Conservation (phyloP, 2,888 invertebrate genomes). For the Drosophila fulvimacula region DNA sequence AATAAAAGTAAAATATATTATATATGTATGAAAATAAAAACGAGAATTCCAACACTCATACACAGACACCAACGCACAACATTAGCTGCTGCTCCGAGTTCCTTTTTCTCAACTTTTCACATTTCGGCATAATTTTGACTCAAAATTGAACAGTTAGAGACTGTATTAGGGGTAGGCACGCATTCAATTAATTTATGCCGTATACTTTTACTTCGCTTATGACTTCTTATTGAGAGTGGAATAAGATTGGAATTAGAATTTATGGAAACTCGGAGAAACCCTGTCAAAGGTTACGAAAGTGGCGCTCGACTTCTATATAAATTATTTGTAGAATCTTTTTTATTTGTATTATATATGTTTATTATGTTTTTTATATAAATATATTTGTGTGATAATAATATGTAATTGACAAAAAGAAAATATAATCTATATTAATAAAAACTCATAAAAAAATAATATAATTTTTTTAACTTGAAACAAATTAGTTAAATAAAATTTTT, state of each 20-base stretch:
- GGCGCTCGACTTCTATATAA: neutral
- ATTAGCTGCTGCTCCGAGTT: constrained; percentile 34
- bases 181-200: constrained; percentile 56
- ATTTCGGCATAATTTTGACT: constrained; percentile 3
- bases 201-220: constrained; percentile 27
- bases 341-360: no score
- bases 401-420: no score
- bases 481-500: no score
- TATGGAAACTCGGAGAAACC: constrained; percentile 5
- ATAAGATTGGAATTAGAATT: constrained; percentile 33
- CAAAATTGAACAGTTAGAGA: constrained; percentile 2
- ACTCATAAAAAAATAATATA: no score
- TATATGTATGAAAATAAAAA: constrained; percentile 11
- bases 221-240: constrained; percentile 36
- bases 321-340: neutral
- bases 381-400: no score
- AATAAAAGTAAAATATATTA: constrained; percentile 7
- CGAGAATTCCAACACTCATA: constrained; percentile 17
- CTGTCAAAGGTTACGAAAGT: neutral
- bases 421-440: no score
- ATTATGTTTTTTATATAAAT: no score
- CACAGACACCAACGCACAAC: constrained; percentile 26
- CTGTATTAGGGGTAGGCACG: constrained; percentile 10
- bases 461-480: no score
- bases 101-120: constrained; percentile 23